Evolutionary conservation across 2,888 invertebrate genomes (phyloP).

Genomic region (Rosalia funebris): DNA sequence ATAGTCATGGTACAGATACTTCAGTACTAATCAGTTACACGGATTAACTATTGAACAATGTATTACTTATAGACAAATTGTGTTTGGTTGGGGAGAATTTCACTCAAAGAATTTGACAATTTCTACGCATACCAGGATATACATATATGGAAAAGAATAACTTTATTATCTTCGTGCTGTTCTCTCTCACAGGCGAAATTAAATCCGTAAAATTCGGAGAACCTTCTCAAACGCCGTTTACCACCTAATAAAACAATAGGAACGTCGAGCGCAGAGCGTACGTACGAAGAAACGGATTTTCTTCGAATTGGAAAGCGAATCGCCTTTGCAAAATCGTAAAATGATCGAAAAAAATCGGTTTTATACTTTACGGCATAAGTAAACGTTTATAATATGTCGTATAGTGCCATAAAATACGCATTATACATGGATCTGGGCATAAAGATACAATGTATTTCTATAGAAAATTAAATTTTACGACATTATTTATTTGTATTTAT

Average conservation of each 20-base stretch:
- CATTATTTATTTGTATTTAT: slow-evolving; percentile 46
- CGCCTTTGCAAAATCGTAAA: slow-evolving; percentile 35
- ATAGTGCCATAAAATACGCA: slow-evolving; percentile 51
- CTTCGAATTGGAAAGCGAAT: slow-evolving; percentile 32
- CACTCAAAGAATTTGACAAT: background rate
- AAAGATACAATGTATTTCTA: slow-evolving; percentile 56
- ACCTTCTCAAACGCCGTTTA: slow-evolving; percentile 7
- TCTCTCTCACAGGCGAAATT: slow-evolving; percentile 12
- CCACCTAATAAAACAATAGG: slow-evolving; percentile 24
- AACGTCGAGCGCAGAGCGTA: slow-evolving; percentile 9
- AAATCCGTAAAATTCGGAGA: slow-evolving; percentile 12
- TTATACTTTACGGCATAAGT: slow-evolving; percentile 39
- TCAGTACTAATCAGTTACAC: too few species aligned
- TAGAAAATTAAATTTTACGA: slow-evolving; percentile 53
- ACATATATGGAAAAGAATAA: background rate
- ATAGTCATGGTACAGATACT: too few species aligned
- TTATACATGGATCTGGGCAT: slow-evolving; percentile 53
- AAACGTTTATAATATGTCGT: slow-evolving; percentile 46
- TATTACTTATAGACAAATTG: background rate
- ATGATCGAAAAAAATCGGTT: slow-evolving; percentile 32
- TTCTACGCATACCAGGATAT: background rate
- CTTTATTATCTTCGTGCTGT: background rate
- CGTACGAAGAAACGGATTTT: slow-evolving; percentile 27
- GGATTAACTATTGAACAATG: background rate
- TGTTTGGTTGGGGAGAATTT: background rate